Evolutionary conservation across 2,888 invertebrate species (phyloP), one percentile per base, ranked within the genome.

Genomic region (Esperia sulphurella): DNA sequence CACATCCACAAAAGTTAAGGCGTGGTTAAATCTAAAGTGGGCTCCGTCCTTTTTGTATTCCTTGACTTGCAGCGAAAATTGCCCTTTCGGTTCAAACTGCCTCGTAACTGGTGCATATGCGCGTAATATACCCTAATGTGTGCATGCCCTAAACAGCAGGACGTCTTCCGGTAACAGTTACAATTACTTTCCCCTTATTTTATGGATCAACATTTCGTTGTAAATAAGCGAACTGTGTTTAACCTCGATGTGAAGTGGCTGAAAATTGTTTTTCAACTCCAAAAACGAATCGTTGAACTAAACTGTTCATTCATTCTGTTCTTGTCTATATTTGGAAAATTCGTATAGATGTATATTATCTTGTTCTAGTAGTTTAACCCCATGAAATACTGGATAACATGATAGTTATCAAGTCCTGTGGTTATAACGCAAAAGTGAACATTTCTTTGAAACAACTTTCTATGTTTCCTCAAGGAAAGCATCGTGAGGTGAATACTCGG

Each of bases 41-140:
- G 75, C 74, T 63, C 80, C 82, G 83, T 79, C 66, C 71, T 66
- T 73, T 70, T 68, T 68, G 62, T 61, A 63, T 67, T 72, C 67
- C 71, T 72, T 70, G 59, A 72, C 78, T 75, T 62, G 75, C 75
- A 74, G 75, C 73, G 71, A 81, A 81, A 83, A 81, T 83, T 78
- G 74, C 79, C 85, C 82, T 77, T 75, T 75, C 65, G 64, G 55
- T 65, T 59, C 55, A 68, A 79, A 76, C 65, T 70, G 71, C 68
- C 70, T 68, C 63, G 71, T 79, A 78, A 79, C 79, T 74, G 75
- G 72, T 74, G 75, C 81, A 76, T 76, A 75, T 76, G 73, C 77
- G 71, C 65, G 71, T 75, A 78, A 75, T 78, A 72, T 70, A 75
- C 75, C 61, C 63, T 75, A 76, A 78, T 78, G 70, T 74, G 71